Percentiles rank a stretch among this genome's conserved stretches.
Evolutionary conservation across 2,113 vertebrate species (phyloP).

Genomic region (Chiloscyllium plagiosum): DNA sequence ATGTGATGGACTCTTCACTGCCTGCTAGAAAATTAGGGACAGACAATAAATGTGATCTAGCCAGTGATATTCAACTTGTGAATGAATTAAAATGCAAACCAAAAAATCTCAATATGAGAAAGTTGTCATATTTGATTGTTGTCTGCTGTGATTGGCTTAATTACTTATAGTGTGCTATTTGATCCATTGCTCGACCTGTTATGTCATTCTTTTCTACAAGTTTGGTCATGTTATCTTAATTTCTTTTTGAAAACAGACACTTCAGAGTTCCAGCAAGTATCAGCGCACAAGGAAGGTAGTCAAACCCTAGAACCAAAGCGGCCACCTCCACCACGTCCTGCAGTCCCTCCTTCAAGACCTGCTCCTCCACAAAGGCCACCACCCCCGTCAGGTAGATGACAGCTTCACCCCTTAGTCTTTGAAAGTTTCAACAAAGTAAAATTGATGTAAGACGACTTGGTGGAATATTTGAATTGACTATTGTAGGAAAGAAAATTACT

Average conservation of each 20-base stretch:
- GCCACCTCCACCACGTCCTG: slow-evolving; percentile 78
- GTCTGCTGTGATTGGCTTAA: background rate
- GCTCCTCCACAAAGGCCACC: slow-evolving; percentile 89
- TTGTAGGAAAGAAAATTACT: background rate
- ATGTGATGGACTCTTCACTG: too few relatives aligned
- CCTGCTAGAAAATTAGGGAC: too few relatives aligned
- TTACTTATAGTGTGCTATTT: background rate
- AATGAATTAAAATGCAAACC: background rate
- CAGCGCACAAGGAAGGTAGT: slow-evolving; percentile 58
- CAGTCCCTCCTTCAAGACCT: slow-evolving; percentile 77
- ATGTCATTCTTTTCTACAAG: background rate
- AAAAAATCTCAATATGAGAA: background rate
- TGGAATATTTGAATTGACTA: background rate
- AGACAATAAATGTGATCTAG: too few relatives aligned
- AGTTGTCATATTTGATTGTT: background rate
- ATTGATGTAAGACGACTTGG: background rate
- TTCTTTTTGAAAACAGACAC: slow-evolving; percentile 42
- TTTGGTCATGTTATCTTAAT: background rate
- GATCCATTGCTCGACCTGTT: background rate
- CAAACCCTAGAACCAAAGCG: slow-evolving; percentile 75
- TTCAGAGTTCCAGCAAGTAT: slow-evolving; percentile 59
- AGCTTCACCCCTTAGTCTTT: background rate
- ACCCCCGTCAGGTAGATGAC: slow-evolving; percentile 80
- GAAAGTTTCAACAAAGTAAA: background rate
- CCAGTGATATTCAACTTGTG: too few relatives aligned